Base-by-base conservation (phyloP, 2,113 vertebrate species). In the Pardalotus punctatus region DNA sequence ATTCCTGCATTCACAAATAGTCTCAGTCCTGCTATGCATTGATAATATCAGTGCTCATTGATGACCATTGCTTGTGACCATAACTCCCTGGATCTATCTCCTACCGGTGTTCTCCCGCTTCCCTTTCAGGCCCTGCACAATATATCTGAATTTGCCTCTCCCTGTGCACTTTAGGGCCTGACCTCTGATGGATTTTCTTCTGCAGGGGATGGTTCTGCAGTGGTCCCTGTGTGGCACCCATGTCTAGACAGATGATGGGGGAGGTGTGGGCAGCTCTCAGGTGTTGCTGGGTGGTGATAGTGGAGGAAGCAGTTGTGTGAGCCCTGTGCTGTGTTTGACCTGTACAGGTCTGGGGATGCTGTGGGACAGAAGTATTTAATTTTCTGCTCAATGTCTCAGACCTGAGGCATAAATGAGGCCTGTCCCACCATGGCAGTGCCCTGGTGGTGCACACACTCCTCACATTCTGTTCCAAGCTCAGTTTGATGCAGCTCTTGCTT, bases 21-120 rank as follows among this genome's bases (percentile, higher is more conserved):
- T 43, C 82, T 81, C 62, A 47, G 86, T 83, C 88, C 64, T 88
- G 62, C 86, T 62, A 60, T 83, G 80, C 72, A 71, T 74, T 90
- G 91, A 83, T 93, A 64, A 47, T 62, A 83, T 78, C 6, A 1
- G 35, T 40, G 19, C 31, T 81, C 51, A 67, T 27, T 67, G 91
- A 64, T 84, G 86, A 73, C 71, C 72, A 18, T 6, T 35, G 38
- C 38, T 40, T 12, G 12, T 12, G 38, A 40, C 38, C 38, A 40
- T 40, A 40, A 40, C 38, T 40, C 38, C 38, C 38, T 40, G 38
- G 48, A 42, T 86, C 48, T 77, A 0, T 47, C 19, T 88, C 10
- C 29, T 66, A 0, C 53, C 58, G 16, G 1, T 69, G 31, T 42
- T 83, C 15, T 80, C 61, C 13, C 8, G 15, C n/a, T 57, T 80